Conservation (phyloP, 2,113 vertebrate species). For the Scatophagus argus region DNA sequence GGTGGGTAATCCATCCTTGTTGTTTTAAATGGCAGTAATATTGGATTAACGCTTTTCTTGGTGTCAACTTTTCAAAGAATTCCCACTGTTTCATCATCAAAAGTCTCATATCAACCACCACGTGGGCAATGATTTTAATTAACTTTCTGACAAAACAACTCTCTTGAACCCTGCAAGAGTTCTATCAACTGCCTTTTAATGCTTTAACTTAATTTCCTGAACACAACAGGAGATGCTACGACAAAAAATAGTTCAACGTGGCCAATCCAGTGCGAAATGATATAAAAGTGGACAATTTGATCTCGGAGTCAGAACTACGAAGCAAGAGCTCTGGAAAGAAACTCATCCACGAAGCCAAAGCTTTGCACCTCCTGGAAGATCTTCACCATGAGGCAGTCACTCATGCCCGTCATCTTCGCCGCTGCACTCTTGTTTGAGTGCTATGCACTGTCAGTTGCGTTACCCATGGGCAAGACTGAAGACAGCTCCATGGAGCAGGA, state of each 20-base stretch:
- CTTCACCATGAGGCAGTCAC: slow-evolving; percentile 76
- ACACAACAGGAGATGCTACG: slow-evolving; percentile 37
- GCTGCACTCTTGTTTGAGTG: slow-evolving; percentile 72
- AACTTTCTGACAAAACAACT: slow-evolving; percentile 68
- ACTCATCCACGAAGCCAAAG: neutral
- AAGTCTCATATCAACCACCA: slow-evolving; percentile 19
- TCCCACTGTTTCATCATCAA: slow-evolving; percentile 59
- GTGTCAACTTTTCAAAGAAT: slow-evolving; percentile 49
- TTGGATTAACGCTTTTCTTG: slow-evolving; percentile 59
- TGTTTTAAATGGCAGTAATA: slow-evolving; percentile 78
- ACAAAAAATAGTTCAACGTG: slow-evolving; percentile 47
- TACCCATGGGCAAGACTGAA: slow-evolving; percentile 64
- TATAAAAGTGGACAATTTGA: slow-evolving; percentile 74
- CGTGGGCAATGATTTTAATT: slow-evolving; percentile 67
- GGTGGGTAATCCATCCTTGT: slow-evolving; percentile 68
- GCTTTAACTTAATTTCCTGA: slow-evolving; percentile 55
- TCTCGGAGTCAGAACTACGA: slow-evolving; percentile 46
- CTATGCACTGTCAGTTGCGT: slow-evolving; percentile 34
- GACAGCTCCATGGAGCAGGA: slow-evolving; percentile 75
- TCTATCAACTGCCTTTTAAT: slow-evolving; percentile 42
- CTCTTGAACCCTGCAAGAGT: slow-evolving; percentile 64
- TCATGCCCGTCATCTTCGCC: slow-evolving; percentile 65
- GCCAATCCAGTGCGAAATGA: slow-evolving; percentile 7
- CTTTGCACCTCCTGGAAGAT: slow-evolving; percentile 30
- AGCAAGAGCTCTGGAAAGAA: slow-evolving; percentile 33